Evolutionary conservation across 2,797 vertebrate species (phyloP).

Genomic region (Sylvilagus floridanus): DNA sequence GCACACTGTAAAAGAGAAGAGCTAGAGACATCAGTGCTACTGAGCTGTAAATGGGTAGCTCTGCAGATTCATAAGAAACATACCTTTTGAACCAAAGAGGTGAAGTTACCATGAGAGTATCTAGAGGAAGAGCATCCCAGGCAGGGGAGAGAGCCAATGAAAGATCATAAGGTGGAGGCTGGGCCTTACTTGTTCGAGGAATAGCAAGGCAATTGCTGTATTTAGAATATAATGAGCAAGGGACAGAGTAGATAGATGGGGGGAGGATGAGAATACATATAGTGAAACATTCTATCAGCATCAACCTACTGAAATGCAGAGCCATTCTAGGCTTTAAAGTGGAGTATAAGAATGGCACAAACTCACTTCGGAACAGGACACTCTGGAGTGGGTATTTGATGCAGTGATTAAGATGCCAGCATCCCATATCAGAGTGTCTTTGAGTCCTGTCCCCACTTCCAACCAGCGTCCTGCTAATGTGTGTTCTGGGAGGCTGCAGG

Average conservation of each 20-base stretch:
- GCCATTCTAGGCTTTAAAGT: background rate
- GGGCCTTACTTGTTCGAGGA: background rate
- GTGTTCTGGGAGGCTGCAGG: too few relatives aligned
- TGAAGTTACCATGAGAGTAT: background rate
- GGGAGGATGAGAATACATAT: background rate
- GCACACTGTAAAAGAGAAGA: background rate
- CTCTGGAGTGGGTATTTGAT: background rate
- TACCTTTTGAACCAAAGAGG: conserved; percentile 22
- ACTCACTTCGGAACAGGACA: background rate
- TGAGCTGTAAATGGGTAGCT: background rate
- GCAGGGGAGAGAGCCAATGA: background rate
- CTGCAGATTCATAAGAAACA: background rate
- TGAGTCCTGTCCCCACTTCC: too few relatives aligned
- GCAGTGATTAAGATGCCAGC: too few relatives aligned
- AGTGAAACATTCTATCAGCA: background rate
- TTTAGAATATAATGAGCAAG: background rate
- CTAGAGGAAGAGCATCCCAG: background rate
- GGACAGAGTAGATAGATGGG: background rate
- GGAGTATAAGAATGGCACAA: background rate
- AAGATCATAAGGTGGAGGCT: background rate
- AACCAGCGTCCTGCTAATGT: too few relatives aligned
- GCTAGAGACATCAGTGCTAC: background rate
- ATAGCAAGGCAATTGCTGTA: background rate
- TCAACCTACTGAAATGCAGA: background rate
- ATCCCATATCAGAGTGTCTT: too few relatives aligned